A percentile compares a stretch with the other conserved stretches of the same genome.
Evolutionary conservation across 1,140 invertebrate species (phyloP).

Genomic region (Trachelipus rathkii): DNA sequence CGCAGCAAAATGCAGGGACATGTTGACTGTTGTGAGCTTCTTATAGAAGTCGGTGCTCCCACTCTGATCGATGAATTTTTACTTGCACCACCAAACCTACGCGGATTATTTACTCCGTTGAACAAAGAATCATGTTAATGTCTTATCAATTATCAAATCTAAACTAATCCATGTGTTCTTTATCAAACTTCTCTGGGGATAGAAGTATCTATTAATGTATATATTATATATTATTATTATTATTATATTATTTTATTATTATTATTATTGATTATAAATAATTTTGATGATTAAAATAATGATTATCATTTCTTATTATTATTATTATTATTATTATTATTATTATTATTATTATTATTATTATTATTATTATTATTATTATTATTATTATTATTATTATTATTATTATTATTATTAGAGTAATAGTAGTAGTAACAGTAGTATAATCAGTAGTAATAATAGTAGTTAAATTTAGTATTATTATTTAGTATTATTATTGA

Average conservation of each 20-base stretch:
- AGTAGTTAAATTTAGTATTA: too few species aligned
- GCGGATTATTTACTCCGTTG: constrained; percentile 95
- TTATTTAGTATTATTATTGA: too few species aligned
- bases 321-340: too few species aligned
- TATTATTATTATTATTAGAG: too few species aligned
- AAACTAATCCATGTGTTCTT: constrained; percentile 97
- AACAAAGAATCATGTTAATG: constrained; percentile 92
- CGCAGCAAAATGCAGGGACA: constrained; percentile 89
- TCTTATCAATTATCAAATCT: constrained; percentile 91
- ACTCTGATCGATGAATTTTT: constrained; percentile 84
- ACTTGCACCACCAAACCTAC: too few species aligned
- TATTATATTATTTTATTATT: not conserved
- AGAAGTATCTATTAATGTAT: constrained; percentile 63
- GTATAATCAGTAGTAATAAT: too few species aligned
- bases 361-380: too few species aligned
- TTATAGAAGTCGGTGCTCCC: constrained; percentile 94
- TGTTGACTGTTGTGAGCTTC: constrained; percentile 88
- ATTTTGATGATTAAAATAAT: too few species aligned
- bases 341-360: too few species aligned
- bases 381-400: too few species aligned
- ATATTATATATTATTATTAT: not conserved
- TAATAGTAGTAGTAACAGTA: too few species aligned
- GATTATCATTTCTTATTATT: too few species aligned
- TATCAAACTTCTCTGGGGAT: constrained; percentile 93
- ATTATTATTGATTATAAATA: not conserved